phyloP scores from a whole-genome alignment of 2,888 invertebrate species.

The Gortyna flavago region DNA sequence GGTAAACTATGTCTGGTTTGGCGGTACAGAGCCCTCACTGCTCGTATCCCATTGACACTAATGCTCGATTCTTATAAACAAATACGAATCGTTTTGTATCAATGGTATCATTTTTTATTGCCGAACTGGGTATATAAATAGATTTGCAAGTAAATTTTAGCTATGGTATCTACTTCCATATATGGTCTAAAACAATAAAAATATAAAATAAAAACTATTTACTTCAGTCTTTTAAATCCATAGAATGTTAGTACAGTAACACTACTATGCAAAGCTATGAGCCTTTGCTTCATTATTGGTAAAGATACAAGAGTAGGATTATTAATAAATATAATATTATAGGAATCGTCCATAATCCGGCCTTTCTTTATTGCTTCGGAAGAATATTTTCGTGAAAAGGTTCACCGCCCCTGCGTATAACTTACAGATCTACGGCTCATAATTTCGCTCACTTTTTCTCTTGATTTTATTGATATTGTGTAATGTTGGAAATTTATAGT shows the following conservation, averaged over 20 bases:
- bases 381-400: slow-evolving; percentile 14
- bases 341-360: background rate
- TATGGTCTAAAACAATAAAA: too few relatives aligned
- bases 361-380: background rate
- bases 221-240: too few relatives aligned
- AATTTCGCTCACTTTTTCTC: slow-evolving; percentile 65
- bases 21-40: too few relatives aligned
- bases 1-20: too few relatives aligned
- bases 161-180: background rate
- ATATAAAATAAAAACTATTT: too few relatives aligned
- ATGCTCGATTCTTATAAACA: too few relatives aligned
- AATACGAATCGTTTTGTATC: background rate
- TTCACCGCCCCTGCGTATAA: slow-evolving; percentile 18
- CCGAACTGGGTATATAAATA: background rate
- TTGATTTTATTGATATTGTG: slow-evolving; percentile 47
- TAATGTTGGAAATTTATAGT: slow-evolving; percentile 34
- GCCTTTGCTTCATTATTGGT: background rate
- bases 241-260: too few relatives aligned
- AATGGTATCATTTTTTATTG: background rate
- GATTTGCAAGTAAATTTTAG: too few relatives aligned
- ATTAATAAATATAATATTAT: background rate
- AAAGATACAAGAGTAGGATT: too few relatives aligned
- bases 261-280: background rate
- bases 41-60: too few relatives aligned
- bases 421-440: slow-evolving; percentile 33